Percentiles rank a stretch among this genome's conserved stretches.
Evolutionary conservation across 1,140 invertebrate genomes (phyloP).

Genomic region (Danaus plexippus): DNA sequence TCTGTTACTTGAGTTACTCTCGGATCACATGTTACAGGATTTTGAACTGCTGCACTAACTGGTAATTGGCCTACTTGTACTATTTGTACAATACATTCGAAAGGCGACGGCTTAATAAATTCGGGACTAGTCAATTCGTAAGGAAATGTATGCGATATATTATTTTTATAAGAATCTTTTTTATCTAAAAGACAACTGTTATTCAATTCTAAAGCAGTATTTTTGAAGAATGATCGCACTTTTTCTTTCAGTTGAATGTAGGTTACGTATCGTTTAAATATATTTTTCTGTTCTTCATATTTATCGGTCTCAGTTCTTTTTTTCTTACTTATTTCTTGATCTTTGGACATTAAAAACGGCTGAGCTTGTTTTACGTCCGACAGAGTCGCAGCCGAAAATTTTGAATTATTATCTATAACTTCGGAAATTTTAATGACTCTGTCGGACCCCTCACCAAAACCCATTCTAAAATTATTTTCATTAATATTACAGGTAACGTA

Average conservation of each 20-base stretch:
- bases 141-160: conserved; percentile 22
- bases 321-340: conserved; percentile 26
- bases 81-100: conserved; percentile 50
- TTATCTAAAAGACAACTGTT: conserved; percentile 28
- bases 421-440: conserved; percentile 67
- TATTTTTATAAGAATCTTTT: conserved; percentile 12
- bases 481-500: conserved; percentile 24
- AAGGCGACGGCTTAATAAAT: conserved; percentile 42
- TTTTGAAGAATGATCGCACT: conserved; percentile 50
- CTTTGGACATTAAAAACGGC: conserved; percentile 58
- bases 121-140: conserved; percentile 42
- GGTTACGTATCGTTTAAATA: conserved; percentile 32
- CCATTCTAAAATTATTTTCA: conserved; percentile 65
- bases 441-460: conserved; percentile 73
- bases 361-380: conserved; percentile 70
- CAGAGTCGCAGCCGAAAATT: conserved; percentile 71
- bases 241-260: conserved; percentile 47
- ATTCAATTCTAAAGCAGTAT: conserved; percentile 39
- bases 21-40: conserved; percentile 62
- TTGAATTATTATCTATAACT: conserved; percentile 48
- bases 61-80: conserved; percentile 67
- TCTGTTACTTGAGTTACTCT: conserved; percentile 61
- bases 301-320: conserved; percentile 18
- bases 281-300: conserved; percentile 34
- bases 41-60: conserved; percentile 63